Conservation (phyloP, 2,113 vertebrate genomes). For the Castor canadensis region DNA sequence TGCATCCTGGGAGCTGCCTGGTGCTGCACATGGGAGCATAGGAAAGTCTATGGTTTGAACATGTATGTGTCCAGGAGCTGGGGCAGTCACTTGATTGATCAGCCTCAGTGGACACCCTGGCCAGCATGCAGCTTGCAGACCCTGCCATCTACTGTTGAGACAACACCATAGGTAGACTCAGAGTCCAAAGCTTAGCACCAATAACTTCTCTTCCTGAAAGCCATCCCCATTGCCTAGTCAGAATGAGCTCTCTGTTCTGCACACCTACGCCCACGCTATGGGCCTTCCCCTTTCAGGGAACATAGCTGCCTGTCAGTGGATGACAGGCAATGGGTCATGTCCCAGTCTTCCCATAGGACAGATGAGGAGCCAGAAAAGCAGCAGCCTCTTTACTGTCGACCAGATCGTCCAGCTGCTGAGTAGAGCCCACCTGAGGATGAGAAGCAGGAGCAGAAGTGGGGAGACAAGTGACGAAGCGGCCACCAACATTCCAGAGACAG, state of each 20-base stretch:
- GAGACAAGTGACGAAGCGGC: not conserved
- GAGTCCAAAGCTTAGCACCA: not conserved
- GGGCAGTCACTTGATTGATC: not conserved
- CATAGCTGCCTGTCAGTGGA: not conserved
- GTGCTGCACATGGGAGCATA: fast-evolving
- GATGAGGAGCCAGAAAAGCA: not conserved
- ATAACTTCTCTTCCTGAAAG: not conserved
- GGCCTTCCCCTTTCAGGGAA: not conserved
- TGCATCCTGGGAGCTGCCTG: not conserved
- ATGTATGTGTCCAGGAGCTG: fast-evolving
- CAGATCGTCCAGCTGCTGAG: not conserved
- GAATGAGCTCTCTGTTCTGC: not conserved
- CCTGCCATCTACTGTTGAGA: not conserved
- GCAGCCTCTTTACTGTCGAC: fast-evolving
- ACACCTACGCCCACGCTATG: not conserved
- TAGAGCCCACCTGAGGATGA: fast-evolving
- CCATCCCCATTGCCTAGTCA: not conserved
- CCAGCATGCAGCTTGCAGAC: fast-evolving
- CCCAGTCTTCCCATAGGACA: fast-evolving
- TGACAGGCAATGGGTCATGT: fast-evolving
- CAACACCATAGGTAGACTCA: fast-evolving
- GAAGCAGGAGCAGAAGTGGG: fast-evolving
- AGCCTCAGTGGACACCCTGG: fast-evolving
- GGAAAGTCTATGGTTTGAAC: fast-evolving
- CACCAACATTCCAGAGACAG: fast-evolving